Base-by-base conservation (phyloP, 2,797 vertebrate species). In the Oophaga sylvatica region DNA sequence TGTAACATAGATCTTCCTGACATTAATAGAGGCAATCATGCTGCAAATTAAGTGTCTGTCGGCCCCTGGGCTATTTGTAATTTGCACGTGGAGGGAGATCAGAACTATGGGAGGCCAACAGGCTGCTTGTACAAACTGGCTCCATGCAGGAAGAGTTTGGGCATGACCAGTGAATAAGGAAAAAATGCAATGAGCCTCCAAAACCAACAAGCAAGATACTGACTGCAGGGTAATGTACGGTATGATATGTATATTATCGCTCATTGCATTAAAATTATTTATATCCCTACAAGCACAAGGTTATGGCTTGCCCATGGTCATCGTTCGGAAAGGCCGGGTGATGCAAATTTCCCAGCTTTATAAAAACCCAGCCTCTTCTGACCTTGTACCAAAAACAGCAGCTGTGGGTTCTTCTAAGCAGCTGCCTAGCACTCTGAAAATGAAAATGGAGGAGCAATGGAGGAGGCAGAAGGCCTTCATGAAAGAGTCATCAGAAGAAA, bases 11-110 rank as follows among this genome's bases (percentile, higher is more conserved):
- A 90, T 91, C 90, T 91, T 90, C 63, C 0, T 86, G 90, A 91
- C 89, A 90, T 90, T 90, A 92, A 91, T 13, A 90, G 81, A 91
- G 85, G 90, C 76, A 87, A 87, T 89, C 84, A 91, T 81, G 76
- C 79, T 91, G 91, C 71, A 91, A 90, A 92, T 83, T 11, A 91
- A 91, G 90, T 84, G 76, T 70, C 87, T 91, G 84, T 48, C 80
- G 76, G 81, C 0, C 81, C 71, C 89, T 67, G 87, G 90, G 63
- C 87, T 90, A 75, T 82, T 91, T 87, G 70, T 57, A 90, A 90
- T 91, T 87, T 90, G 22, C 35, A 83, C 81, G 79, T 71, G 63
- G 48, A 70, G 59, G 5, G 22, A 75, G 62, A 70, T 79, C 48
- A 59, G 60, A 79, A 65, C 81, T 71, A 68, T 71, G 13, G 87